Percentiles rank a stretch among this genome's conserved stretches.
Conservation (phyloP, 2,113 vertebrate species). For the Indicator maculatus region DNA sequence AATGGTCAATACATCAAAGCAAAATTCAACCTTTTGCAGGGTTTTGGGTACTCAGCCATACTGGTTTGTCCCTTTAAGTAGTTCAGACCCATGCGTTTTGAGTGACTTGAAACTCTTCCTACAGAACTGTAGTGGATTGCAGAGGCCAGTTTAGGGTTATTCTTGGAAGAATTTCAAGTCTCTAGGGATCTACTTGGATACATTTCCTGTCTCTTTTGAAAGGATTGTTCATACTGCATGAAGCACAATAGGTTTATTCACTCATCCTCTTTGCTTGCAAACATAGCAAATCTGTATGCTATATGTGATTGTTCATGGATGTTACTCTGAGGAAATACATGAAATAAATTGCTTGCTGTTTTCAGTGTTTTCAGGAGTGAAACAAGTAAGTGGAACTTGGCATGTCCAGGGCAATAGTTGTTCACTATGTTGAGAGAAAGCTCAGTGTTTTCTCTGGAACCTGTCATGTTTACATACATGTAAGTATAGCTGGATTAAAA, state of each 20-base stretch:
- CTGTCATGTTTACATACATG: rapidly evolving
- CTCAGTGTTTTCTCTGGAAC: neutral
- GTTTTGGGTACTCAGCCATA: neutral
- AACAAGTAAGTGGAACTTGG: neutral
- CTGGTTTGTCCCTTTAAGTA: neutral
- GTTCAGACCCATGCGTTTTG: neutral
- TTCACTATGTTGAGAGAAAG: neutral
- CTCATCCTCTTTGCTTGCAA: neutral
- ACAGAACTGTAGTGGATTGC: neutral
- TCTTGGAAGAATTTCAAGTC: slow-evolving; percentile 70
- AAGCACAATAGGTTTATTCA: neutral
- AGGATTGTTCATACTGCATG: slow-evolving; percentile 34
- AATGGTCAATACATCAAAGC: neutral
- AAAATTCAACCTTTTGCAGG: neutral
- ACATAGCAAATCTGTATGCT: neutral
- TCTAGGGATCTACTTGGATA: slow-evolving; percentile 41
- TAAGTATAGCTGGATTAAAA: neutral
- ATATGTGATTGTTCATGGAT: neutral
- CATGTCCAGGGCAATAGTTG: neutral
- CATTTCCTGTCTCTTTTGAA: slow-evolving; percentile 39
- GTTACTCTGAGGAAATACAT: neutral
- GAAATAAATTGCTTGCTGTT: neutral
- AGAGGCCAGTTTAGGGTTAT: slow-evolving; percentile 66
- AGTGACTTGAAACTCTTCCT: slow-evolving; percentile 3
- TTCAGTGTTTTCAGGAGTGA: neutral